phyloP scores from a whole-genome alignment of 23 tunicate species.

The Ascidia mentula region DNA sequence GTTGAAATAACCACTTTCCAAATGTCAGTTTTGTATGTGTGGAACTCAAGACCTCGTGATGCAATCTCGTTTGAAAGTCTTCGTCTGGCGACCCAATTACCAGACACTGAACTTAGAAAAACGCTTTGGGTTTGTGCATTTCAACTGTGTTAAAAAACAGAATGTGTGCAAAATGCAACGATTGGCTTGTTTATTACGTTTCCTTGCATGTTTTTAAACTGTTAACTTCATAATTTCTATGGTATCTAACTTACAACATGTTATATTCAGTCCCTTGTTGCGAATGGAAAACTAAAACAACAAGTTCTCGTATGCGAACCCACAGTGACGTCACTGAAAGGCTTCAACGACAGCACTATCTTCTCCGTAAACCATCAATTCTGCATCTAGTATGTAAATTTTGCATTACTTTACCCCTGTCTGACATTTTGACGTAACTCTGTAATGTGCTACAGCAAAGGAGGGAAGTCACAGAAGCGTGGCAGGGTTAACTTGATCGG shows the following conservation, averaged over 20 bases:
- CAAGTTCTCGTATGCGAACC: conserved; percentile 79
- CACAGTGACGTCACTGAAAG: conserved; percentile 58
- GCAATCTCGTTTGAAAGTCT: conserved; percentile 71
- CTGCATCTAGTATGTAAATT: conserved; percentile 61
- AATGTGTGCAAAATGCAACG: not conserved
- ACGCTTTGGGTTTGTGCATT: conserved; percentile 71
- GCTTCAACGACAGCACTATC: conserved; percentile 46
- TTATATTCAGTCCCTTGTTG: conserved; percentile 56
- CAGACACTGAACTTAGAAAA: conserved; percentile 72
- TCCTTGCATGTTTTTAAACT: no score
- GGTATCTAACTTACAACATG: not conserved
- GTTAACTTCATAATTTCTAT: no score
- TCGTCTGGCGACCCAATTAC: conserved; percentile 77
- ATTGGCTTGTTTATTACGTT: not conserved
- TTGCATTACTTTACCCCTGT: not conserved
- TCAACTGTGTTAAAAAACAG: not conserved
- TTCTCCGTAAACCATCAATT: conserved; percentile 76
- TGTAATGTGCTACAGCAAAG: conserved; percentile 42
- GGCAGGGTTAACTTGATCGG: conserved; percentile 84
- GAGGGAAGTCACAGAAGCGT: conserved; percentile 71
- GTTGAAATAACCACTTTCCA: conserved; percentile 86
- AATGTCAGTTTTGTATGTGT: conserved; percentile 68
- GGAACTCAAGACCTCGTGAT: conserved; percentile 72
- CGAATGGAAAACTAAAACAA: conserved; percentile 58
- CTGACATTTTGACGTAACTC: not conserved